Evolutionary conservation across 2,888 invertebrate species (phyloP).

Genomic region (Chrysolina haemoptera): DNA sequence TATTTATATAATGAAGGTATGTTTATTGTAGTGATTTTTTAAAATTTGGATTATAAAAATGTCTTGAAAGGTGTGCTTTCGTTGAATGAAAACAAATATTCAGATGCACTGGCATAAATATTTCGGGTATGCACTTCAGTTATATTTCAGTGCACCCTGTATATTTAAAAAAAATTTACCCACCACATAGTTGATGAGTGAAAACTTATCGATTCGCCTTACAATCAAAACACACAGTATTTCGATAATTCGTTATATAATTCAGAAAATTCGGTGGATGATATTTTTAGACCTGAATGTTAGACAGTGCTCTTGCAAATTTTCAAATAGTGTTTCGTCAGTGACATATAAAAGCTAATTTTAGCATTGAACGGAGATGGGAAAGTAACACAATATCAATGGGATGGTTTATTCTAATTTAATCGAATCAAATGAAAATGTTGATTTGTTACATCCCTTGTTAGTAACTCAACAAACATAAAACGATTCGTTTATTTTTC

Average conservation of each 20-base stretch:
- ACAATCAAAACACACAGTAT: not conserved
- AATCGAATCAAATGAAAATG: not conserved
- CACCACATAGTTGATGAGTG: not conserved
- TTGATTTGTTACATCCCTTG: not conserved
- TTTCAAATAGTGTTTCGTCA: constrained; percentile 56
- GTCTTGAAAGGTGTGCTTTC: too few relatives aligned
- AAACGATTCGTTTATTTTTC: too few relatives aligned
- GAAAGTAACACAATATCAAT: constrained; percentile 23
- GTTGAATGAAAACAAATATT: too few relatives aligned
- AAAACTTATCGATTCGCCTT: not conserved
- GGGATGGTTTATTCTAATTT: constrained; percentile 12
- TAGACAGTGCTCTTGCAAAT: constrained; percentile 53
- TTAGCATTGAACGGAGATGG: constrained; percentile 42
- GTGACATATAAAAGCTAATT: constrained; percentile 59
- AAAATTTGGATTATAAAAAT: too few relatives aligned
- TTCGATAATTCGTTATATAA: constrained; percentile 41
- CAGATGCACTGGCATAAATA: too few relatives aligned
- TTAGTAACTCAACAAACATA: too few relatives aligned
- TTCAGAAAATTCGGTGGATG: constrained; percentile 38
- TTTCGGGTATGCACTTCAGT: too few relatives aligned
- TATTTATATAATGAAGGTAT: too few relatives aligned
- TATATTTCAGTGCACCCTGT: not conserved
- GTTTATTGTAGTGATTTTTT: too few relatives aligned
- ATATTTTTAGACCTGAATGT: constrained; percentile 47
- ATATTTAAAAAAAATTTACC: not conserved